Conservation (phyloP, 2,797 vertebrate genomes). For the Enteromius radiatus region DNA sequence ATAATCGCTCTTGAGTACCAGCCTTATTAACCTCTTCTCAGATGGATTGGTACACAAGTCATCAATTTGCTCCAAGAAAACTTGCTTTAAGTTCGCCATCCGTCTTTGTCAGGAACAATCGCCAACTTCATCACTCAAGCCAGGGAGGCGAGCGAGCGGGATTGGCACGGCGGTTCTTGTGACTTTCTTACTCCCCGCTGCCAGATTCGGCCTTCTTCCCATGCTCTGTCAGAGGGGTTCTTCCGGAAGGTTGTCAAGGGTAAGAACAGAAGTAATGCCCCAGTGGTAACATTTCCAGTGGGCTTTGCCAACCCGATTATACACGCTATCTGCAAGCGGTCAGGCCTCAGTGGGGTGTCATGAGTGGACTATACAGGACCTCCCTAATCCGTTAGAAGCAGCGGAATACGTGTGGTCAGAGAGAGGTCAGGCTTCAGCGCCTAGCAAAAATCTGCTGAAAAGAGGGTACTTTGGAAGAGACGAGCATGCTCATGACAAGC, state of each 20-base stretch:
- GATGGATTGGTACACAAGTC: constrained; percentile 76
- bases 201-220: constrained; percentile 41
- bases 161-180: constrained; percentile 43
- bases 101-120: constrained; percentile 78
- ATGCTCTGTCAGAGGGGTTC: constrained; percentile 36
- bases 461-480: constrained; percentile 12
- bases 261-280: constrained; percentile 12
- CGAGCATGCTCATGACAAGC: background rate
- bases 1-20: constrained; percentile 79
- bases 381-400: constrained; percentile 34
- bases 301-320: constrained; percentile 34
- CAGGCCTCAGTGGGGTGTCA: constrained; percentile 6
- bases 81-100: constrained; percentile 73
- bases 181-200: constrained; percentile 25
- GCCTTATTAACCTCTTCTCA: constrained; percentile 82
- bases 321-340: constrained; percentile 23
- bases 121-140: constrained; percentile 77
- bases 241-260: constrained; percentile 35
- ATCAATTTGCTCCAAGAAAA: constrained; percentile 69
- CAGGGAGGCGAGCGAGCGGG: constrained; percentile 51
- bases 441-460: background rate
- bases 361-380: constrained; percentile 7
- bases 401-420: constrained; percentile 29
- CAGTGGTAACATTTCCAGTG: constrained; percentile 4
- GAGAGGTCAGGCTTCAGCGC: constrained; percentile 37